These are phyloP conservation scores for Copsychus sechellarum DNA, from an alignment of 2,113 vertebrate genomes.

Conservation along the genomic window DNA sequence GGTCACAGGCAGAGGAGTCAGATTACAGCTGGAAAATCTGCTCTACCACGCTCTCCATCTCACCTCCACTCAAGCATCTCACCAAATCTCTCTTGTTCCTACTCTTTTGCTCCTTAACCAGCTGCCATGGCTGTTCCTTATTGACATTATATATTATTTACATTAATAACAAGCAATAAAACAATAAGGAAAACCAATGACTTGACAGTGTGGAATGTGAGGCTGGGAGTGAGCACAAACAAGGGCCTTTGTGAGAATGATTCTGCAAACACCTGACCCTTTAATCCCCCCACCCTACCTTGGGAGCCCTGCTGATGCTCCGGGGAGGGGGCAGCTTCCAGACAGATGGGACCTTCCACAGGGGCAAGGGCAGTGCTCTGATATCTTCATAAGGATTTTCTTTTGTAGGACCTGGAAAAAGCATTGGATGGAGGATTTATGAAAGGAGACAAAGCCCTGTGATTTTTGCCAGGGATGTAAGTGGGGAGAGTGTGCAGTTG, in stretches of 20 bases:
- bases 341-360: conserved; percentile 79
- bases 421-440: background rate
- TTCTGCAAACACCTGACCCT: background rate
- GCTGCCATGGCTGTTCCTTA: background rate
- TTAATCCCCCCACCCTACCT: conserved; percentile 54
- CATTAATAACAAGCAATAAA: background rate
- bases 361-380: conserved; percentile 77
- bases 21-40: background rate
- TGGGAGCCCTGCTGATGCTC: conserved; percentile 70
- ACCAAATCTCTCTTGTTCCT: background rate
- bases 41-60: background rate
- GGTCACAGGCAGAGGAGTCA: background rate
- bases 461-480: background rate
- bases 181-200: background rate
- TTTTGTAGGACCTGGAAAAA: conserved; percentile 75
- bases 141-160: background rate
- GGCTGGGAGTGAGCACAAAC: background rate
- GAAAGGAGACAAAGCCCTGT: background rate
- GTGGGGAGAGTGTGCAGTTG: background rate
- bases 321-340: conserved; percentile 78
- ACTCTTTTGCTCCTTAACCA: background rate
- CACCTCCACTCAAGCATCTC: background rate
- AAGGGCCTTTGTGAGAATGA: background rate
- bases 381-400: conserved; percentile 90
- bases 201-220: background rate